Evolutionary conservation across 2,113 vertebrate genomes (phyloP).

Genomic region (Herpailurus yagouaroundi): DNA sequence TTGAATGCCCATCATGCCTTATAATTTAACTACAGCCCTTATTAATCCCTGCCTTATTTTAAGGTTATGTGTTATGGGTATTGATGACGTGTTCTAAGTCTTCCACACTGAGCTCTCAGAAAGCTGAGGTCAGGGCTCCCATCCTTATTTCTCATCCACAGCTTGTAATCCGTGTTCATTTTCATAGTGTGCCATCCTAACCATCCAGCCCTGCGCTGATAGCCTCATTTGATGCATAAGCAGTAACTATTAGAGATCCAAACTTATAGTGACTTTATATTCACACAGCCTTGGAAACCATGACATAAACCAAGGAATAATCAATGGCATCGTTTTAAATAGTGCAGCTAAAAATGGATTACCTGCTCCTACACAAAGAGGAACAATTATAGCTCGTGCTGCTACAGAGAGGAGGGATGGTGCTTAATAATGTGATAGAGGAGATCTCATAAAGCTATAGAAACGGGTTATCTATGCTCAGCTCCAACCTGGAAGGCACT

Average conservation of each 20-base stretch:
- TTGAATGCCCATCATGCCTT: background rate
- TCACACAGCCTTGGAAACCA: background rate
- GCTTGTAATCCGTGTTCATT: background rate
- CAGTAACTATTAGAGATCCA: background rate
- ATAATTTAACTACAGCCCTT: background rate
- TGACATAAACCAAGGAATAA: conserved; percentile 9
- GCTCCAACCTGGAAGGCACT: conserved; percentile 21
- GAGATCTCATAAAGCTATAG: background rate
- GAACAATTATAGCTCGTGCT: background rate
- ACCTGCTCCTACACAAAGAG: background rate
- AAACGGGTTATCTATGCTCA: conserved; percentile 42
- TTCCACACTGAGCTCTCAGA: background rate
- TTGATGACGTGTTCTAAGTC: background rate
- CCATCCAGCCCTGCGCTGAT: background rate
- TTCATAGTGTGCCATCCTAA: background rate
- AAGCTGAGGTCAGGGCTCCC: background rate
- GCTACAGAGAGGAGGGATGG: background rate
- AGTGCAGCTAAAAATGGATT: conserved; percentile 34
- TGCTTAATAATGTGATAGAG: background rate
- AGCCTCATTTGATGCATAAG: background rate
- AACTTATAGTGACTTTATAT: background rate
- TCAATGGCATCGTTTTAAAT: conserved; percentile 2
- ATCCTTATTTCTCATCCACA: background rate
- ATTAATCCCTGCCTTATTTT: background rate
- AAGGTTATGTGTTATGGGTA: background rate